Evolutionary conservation across 2,113 vertebrate species (phyloP), one percentile per base, ranked within the genome.

Genomic region (Psittacus erithacus): DNA sequence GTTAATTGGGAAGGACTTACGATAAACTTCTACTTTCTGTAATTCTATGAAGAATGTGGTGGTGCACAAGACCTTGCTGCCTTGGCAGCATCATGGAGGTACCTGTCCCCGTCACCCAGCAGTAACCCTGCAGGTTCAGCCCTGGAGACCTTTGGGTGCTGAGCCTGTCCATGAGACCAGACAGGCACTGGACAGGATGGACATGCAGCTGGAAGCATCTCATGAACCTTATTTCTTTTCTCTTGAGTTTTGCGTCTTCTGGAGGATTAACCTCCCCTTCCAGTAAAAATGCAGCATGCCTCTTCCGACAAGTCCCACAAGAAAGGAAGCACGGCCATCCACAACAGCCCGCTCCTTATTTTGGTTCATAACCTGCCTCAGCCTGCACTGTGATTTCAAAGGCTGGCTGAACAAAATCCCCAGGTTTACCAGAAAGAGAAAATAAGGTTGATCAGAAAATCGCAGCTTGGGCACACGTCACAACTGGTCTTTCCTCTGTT

Each of bases 1-100:
- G 83, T 47, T 77, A 25, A 75, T 93, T 92, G 71, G 64, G 65
- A 92, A 83, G 80, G 75, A 68, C 91, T 92, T 91, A 52, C n/a
- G 25, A 69, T 18, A 60, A 59, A 68, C 53, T 68, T 91, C n/a
- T 68, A 71, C 50, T 93, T 92, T 88, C 86, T 85, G 46, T 70
- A 60, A 52, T 96, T 95, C 92, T 77, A 27, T 91, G 41, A 92
- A 91, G 68, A 94, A 70, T 3, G 9, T 44, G 23, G 31, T 0
- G 1, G 53, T 53, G 43, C 11, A 2, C 31, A 20, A 50, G 64
- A 50, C 84, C 50, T 43, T 74, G 57, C 59, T 82, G 69, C 75
- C 39, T 79, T 86, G 64, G 57, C 1, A 3, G 39, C 6, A 10
- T 38, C 4, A 1, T 22, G 15, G 59, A 82, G 49, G 41, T 67